Conservation (phyloP, 2,113 vertebrate species). For the Delphinus delphis region DNA sequence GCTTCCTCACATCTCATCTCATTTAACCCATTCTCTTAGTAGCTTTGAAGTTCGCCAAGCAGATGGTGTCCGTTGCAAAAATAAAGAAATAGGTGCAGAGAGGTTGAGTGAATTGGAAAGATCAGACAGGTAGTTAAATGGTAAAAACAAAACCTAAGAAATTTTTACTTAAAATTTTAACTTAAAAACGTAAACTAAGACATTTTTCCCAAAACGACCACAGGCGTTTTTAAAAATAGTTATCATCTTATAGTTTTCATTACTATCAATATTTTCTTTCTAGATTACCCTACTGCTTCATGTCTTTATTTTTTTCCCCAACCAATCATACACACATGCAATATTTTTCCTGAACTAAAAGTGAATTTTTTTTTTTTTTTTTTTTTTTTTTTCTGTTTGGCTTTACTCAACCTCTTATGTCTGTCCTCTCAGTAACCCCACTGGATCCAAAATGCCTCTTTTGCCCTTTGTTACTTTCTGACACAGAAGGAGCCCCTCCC, state of each 20-base stretch:
- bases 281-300: neutral
- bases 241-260: neutral
- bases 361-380: neutral
- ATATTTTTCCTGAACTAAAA: constrained; percentile 29
- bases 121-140: neutral
- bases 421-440: constrained; percentile 61
- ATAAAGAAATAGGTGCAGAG: constrained; percentile 1
- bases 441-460: constrained; percentile 75
- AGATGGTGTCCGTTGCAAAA: constrained; percentile 14
- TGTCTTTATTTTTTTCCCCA: constrained; percentile 11
- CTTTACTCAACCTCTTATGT: neutral
- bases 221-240: neutral
- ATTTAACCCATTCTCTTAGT: constrained; percentile 2
- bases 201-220: neutral
- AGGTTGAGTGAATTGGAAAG: constrained; percentile 5
- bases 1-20: constrained; percentile 1
- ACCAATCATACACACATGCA: neutral
- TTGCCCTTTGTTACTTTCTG: constrained; percentile 72
- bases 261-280: neutral
- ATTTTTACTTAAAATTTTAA: constrained; percentile 5
- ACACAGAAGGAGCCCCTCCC: constrained; percentile 75
- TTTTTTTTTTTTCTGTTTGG: neutral
- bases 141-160: constrained; percentile 25
- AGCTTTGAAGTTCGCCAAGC: constrained; percentile 47
- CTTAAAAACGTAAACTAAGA: constrained; percentile 11